These are phyloP conservation scores for Himantopus leucocephalus DNA, from an alignment of 2,113 vertebrate genomes.

Conservation along the genomic window DNA sequence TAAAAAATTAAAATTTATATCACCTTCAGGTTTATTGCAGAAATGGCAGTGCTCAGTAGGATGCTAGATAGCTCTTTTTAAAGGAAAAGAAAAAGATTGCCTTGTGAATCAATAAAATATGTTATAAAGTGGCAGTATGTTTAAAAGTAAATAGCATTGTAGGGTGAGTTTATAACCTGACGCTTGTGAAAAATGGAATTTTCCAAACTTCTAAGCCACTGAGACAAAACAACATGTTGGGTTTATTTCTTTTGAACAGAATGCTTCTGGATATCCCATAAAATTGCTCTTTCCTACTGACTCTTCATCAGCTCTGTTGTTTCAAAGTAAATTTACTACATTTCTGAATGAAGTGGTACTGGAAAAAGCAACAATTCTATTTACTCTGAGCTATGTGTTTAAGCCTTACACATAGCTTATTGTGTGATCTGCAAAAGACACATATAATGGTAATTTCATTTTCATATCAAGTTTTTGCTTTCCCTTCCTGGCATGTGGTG, in stretches of 20 bases:
- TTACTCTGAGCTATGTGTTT: background rate
- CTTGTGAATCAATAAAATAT: background rate
- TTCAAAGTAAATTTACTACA: background rate
- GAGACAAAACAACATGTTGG: background rate
- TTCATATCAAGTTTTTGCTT: background rate
- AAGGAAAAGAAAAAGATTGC: background rate
- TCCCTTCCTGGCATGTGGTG: background rate
- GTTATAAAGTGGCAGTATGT: background rate
- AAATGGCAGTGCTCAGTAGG: background rate
- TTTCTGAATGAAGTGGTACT: background rate
- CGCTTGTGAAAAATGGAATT: background rate
- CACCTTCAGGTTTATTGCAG: background rate
- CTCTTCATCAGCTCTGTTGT: background rate
- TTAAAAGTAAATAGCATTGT: background rate
- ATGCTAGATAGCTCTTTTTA: background rate
- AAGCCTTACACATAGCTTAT: background rate
- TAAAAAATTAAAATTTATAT: background rate
- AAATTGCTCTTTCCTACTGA: background rate
- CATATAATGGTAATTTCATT: background rate
- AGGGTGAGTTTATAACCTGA: slow-evolving; percentile 2
- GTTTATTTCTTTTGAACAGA: slow-evolving; percentile 5
- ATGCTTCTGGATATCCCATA: background rate
- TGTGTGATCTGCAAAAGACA: background rate
- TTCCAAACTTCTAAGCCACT: background rate
- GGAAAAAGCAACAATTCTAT: background rate